Conservation (phyloP, 2,113 vertebrate genomes). For the Indicator indicator region DNA sequence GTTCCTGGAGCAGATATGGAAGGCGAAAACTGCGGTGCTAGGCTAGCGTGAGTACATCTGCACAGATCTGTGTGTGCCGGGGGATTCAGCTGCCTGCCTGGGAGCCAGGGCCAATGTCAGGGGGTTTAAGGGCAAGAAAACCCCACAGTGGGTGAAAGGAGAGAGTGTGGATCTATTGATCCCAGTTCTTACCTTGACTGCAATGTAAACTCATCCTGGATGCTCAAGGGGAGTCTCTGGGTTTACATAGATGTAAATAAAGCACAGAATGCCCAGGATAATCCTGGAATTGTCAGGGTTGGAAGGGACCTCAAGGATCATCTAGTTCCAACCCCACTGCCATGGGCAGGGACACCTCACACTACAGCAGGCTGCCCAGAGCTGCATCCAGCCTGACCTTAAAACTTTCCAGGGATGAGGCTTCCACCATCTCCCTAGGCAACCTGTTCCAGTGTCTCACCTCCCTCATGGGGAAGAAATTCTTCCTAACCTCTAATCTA, state of each 20-base stretch:
- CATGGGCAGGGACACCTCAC: too few relatives aligned
- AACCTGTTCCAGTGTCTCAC: too few relatives aligned
- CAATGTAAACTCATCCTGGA: neutral
- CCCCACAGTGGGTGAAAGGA: neutral
- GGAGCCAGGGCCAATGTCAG: neutral
- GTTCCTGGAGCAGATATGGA: slow-evolving; percentile 92
- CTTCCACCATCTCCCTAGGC: too few relatives aligned
- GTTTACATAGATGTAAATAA: neutral
- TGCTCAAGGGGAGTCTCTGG: neutral
- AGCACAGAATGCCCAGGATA: neutral
- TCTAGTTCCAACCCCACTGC: too few relatives aligned
- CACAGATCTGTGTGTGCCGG: slow-evolving; percentile 29
- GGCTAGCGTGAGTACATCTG: slow-evolving; percentile 91
- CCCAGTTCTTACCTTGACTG: neutral
- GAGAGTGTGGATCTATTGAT: neutral
- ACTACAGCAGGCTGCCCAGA: too few relatives aligned
- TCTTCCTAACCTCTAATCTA: too few relatives aligned
- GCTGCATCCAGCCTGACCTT: too few relatives aligned
- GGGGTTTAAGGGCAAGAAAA: neutral
- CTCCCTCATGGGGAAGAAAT: too few relatives aligned
- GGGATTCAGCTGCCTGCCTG: neutral
- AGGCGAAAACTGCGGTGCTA: slow-evolving; percentile 93
- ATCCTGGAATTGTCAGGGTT: too few relatives aligned
- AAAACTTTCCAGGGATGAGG: too few relatives aligned
- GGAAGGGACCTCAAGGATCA: too few relatives aligned